Base-by-base conservation (phyloP, 2,888 invertebrate species). In the Sinopyrophorus schimmeli region DNA sequence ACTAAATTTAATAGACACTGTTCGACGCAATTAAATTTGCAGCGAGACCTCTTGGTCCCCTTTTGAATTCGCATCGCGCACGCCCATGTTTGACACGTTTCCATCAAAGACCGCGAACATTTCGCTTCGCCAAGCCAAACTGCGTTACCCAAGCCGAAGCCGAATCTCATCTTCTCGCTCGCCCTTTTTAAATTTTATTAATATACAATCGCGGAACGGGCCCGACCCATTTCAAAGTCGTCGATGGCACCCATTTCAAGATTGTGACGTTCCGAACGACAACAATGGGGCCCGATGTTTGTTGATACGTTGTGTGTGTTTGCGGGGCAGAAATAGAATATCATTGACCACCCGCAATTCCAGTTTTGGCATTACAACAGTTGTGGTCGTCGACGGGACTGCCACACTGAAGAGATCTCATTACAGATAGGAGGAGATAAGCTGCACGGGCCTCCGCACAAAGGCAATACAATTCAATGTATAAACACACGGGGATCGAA, bases 351-450 rank as follows among this genome's bases (percentile, higher is more conserved):
- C 53, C 53, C 53, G 48, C 53, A 49, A 46, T 49, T 42, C 49
- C 27, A 46, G 49, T 53, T 47, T 53, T 46, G 37, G 40, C 30
- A 37, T 40, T 48, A 39, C 48, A 60, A 57, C 61, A 60, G 63
- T 63, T 62, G 63, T 55, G 61, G 60, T 57, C 60, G 61, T 53
- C 60, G 61, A 63, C 63, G 62, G 63, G 61, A 55, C 66, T 66
- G 66, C 64, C 68, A 40, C n/a, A n/a, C 47, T 44, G 54, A 61
- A 69, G 65, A 73, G 74, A 74, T 74, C 72, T 74, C 74, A 74
- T 74, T 74, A 74, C 72, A 71, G 73, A 73, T 73, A 73, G 69
- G 65, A 61, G n/a, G 64, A 62, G 73, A 73, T 73, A 73, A 73
- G 70, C 72, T 46, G 40, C 41, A 48, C 49, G 41, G 46, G 46